Conservation (phyloP, 2,113 vertebrate species). For the Scophthalmus maximus region DNA sequence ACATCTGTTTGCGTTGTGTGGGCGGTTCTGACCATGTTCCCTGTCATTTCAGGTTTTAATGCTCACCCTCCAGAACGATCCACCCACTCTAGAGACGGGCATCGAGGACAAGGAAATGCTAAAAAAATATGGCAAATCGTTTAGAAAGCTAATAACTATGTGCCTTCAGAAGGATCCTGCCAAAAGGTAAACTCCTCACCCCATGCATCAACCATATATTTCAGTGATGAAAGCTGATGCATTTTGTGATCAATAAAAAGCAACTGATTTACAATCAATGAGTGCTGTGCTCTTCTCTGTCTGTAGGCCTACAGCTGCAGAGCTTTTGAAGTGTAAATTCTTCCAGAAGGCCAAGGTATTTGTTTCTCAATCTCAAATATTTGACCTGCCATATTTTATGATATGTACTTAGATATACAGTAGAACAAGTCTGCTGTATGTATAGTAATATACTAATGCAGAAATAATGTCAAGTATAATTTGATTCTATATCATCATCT, state of each 20-base stretch:
- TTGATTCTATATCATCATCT: no score
- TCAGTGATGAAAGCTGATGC: conserved; percentile 16
- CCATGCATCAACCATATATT: background rate
- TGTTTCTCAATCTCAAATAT: conserved; percentile 34
- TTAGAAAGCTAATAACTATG: conserved; percentile 96
- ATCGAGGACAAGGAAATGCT: conserved; percentile 97
- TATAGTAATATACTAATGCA: no score
- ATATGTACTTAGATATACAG: no score
- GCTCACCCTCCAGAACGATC: conserved; percentile 98
- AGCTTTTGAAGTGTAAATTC: conserved; percentile 88
- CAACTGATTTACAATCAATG: background rate
- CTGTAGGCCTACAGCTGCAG: conserved; percentile 83
- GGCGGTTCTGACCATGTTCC: background rate
- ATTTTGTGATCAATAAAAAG: conserved; percentile 15
- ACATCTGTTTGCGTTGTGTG: background rate
- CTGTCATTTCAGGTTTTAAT: conserved; percentile 91
- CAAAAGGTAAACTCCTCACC: conserved; percentile 87
- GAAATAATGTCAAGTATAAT: no score
- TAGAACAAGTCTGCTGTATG: no score
- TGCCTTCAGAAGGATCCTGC: conserved; percentile 99
- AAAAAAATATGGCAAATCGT: conserved; percentile 98
- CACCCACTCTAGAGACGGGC: conserved; percentile 94
- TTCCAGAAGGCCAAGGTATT: conserved; percentile 88
- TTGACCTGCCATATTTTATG: conserved; percentile 14
- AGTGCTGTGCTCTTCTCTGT: conserved; percentile 39